Evolutionary conservation across 2,888 invertebrate genomes (phyloP).

Genomic region (Drosophila colorata): DNA sequence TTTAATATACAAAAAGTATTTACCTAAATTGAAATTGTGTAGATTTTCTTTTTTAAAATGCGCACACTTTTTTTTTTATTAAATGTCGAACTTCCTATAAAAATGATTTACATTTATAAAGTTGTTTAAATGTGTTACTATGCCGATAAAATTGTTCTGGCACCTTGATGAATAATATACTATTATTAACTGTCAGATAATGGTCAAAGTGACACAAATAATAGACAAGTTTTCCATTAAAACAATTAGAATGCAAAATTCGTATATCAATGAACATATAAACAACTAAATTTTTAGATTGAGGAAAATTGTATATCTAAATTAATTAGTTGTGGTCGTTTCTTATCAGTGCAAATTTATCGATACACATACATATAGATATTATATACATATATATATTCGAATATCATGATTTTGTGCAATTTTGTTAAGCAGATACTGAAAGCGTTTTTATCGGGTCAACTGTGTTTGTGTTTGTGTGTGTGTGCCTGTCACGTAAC

Average conservation of each 20-base stretch:
- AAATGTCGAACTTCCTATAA: no score
- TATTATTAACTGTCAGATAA: neutral
- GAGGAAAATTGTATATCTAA: slow-evolving; percentile 9
- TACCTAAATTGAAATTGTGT: no score
- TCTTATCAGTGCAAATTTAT: slow-evolving; percentile 29
- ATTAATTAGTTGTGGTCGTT: slow-evolving; percentile 36
- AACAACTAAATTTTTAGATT: slow-evolving; percentile 6
- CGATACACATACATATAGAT: slow-evolving; percentile 6
- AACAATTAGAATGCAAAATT: neutral
- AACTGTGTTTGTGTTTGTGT: slow-evolving; percentile 19
- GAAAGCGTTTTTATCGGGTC: slow-evolving; percentile 44
- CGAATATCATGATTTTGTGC: slow-evolving; percentile 37
- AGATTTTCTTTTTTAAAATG: no score
- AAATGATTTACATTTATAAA: no score
- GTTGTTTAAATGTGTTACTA: no score
- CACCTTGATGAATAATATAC: neutral
- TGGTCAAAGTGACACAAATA: neutral
- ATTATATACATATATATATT: slow-evolving; percentile 1
- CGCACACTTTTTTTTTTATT: no score
- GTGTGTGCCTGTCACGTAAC: slow-evolving; percentile 57
- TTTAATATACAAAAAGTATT: no score
- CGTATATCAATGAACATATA: neutral
- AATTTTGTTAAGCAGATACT: slow-evolving; percentile 43
- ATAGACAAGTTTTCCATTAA: neutral
- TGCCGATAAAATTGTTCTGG: neutral